These are phyloP conservation scores for Drosophila subpulchrella DNA, from an alignment of 1,140 invertebrate species.

Conservation along the genomic window DNA sequence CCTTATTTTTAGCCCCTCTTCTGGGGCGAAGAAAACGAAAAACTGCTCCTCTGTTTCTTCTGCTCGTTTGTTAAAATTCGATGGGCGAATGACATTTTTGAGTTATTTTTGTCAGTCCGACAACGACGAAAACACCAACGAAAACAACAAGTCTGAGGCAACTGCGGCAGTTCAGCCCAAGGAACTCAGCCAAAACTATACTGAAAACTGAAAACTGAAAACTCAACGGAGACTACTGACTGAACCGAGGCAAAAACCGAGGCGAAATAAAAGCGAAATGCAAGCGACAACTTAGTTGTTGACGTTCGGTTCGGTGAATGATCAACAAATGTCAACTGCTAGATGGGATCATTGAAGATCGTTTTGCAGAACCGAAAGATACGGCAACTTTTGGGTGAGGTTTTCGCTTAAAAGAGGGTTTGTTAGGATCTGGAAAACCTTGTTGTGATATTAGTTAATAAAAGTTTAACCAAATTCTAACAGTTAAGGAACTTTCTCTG, in stretches of 20 bases:
- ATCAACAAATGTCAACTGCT: slow-evolving; percentile 41
- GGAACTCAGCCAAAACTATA: slow-evolving; percentile 40
- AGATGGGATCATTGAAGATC: slow-evolving; percentile 23
- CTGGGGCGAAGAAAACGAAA: slow-evolving; percentile 31
- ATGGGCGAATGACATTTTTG: slow-evolving; percentile 83
- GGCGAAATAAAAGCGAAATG: slow-evolving; percentile 62
- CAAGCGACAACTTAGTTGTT: slow-evolving; percentile 77
- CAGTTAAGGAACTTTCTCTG: not conserved
- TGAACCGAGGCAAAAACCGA: slow-evolving; percentile 19
- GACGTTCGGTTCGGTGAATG: slow-evolving; percentile 44
- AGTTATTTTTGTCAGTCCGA: slow-evolving; percentile 78
- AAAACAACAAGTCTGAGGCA: slow-evolving; percentile 6
- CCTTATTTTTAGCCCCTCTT: slow-evolving; percentile 50
- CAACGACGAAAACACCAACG: slow-evolving; percentile 40
- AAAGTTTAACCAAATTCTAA: not conserved
- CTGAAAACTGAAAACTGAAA: slow-evolving; percentile 11
- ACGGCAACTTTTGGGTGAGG: not conserved
- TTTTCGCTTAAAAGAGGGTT: not conserved
- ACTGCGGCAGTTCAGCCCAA: not conserved
- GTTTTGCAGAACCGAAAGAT: not conserved
- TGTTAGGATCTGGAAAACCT: not conserved
- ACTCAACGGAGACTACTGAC: not conserved
- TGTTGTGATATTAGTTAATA: no score
- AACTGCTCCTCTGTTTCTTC: slow-evolving; percentile 25
- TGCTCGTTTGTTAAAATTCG: slow-evolving; percentile 81